phyloP scores from a whole-genome alignment of 2,113 vertebrate species.

The Sander vitreus region DNA sequence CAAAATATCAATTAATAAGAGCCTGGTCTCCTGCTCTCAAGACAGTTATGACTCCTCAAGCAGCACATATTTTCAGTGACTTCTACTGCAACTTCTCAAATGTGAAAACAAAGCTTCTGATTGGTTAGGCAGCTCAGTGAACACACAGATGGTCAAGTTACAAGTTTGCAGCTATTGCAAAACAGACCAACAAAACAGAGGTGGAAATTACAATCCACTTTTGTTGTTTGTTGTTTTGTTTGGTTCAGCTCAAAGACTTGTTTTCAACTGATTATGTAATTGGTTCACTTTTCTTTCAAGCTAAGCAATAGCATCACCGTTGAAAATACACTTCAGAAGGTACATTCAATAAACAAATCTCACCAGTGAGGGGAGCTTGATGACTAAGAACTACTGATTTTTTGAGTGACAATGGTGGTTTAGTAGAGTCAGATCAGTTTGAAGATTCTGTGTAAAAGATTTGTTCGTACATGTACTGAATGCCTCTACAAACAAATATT shows the following conservation, averaged over 20 bases:
- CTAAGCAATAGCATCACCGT: not conserved
- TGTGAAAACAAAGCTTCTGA: not conserved
- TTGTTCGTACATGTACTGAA: too few relatives aligned
- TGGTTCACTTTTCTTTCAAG: not conserved
- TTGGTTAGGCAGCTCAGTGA: not conserved
- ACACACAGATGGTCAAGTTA: too few relatives aligned
- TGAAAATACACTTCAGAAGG: not conserved
- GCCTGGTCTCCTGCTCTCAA: not conserved
- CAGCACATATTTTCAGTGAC: not conserved
- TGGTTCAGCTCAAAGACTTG: not conserved
- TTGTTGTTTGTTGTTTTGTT: not conserved
- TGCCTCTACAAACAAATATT: too few relatives aligned
- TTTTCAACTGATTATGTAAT: not conserved
- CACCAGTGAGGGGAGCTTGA: too few relatives aligned
- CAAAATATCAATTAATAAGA: constrained; percentile 4
- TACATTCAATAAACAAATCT: not conserved
- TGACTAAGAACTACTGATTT: not conserved
- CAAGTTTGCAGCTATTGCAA: not conserved
- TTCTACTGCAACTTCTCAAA: not conserved
- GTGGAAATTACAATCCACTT: not conserved
- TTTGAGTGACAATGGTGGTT: not conserved
- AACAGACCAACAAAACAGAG: not conserved
- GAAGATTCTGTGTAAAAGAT: not conserved
- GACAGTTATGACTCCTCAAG: not conserved
- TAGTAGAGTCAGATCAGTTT: not conserved